A percentile compares a stretch with the other conserved stretches of the same genome.
Conservation (phyloP, 2,797 vertebrate species). For the Podarcis siculus region DNA sequence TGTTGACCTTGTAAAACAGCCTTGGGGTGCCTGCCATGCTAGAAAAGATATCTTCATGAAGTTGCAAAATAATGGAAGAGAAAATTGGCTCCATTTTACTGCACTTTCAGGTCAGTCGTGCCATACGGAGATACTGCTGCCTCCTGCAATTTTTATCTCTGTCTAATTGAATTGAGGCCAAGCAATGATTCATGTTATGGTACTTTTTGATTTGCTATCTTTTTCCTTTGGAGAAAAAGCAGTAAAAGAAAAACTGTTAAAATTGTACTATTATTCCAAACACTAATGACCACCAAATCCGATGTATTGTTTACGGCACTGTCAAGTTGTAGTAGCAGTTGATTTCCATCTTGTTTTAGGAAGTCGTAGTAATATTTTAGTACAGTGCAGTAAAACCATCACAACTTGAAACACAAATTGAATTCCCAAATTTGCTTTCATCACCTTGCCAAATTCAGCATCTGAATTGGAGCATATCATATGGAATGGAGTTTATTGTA, state of each 20-base stretch:
- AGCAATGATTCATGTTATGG: constrained; percentile 33
- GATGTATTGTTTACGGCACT: not conserved
- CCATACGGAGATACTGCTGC: constrained; percentile 18
- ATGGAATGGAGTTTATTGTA: constrained; percentile 14
- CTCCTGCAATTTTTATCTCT: constrained; percentile 27
- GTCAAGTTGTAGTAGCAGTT: constrained; percentile 19
- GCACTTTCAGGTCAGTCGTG: constrained; percentile 15
- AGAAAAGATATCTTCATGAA: constrained; percentile 10
- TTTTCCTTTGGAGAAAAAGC: constrained; percentile 41
- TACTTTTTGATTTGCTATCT: constrained; percentile 33
- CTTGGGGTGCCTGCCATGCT: not conserved
- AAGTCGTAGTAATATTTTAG: not conserved
- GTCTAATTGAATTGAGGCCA: constrained; percentile 18
- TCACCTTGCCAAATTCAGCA: constrained; percentile 20
- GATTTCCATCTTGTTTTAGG: not conserved
- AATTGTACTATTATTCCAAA: not conserved
- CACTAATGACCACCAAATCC: not conserved
- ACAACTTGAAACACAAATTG: constrained; percentile 36
- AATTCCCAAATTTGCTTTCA: constrained; percentile 33
- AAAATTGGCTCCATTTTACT: constrained; percentile 38
- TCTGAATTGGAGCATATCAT: constrained; percentile 19
- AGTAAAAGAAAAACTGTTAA: constrained; percentile 29
- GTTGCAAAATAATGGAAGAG: constrained; percentile 30
- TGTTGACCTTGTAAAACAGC: not conserved
- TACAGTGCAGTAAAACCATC: constrained; percentile 22